A percentile compares a stretch with the other conserved stretches of the same genome.
Evolutionary conservation across 1,140 invertebrate species (phyloP).

Genomic region (Chironomus tepperi): DNA sequence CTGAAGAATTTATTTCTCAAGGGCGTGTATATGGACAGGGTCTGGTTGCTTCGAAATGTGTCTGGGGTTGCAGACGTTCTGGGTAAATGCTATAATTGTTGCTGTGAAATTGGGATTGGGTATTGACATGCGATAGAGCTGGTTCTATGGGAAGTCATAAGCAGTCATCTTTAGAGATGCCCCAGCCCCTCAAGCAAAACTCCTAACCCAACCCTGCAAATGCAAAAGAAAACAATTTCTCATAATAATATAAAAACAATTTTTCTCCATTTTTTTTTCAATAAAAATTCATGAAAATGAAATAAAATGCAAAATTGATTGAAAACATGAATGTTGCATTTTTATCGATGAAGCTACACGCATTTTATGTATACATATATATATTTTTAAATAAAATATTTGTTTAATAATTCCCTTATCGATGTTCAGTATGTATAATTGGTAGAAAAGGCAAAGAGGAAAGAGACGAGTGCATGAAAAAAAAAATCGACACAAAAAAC

Average conservation of each 20-base stretch:
- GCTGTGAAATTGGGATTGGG: too few relatives aligned
- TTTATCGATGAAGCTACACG: not conserved
- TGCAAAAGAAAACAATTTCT: not conserved
- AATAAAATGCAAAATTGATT: slow-evolving; percentile 14
- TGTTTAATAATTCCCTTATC: not conserved
- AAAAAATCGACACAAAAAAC: not conserved
- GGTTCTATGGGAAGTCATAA: too few relatives aligned
- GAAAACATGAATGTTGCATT: slow-evolving; percentile 8
- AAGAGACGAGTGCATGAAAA: not conserved
- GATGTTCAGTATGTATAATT: not conserved
- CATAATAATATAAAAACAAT: not conserved
- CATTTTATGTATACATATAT: not conserved
- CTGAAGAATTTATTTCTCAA: too few relatives aligned
- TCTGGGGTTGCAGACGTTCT: too few relatives aligned
- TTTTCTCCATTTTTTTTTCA: not conserved
- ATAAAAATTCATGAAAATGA: slow-evolving; percentile 4
- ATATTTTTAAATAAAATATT: not conserved
- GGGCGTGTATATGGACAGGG: too few relatives aligned
- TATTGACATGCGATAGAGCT: too few relatives aligned
- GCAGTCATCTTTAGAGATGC: too few relatives aligned
- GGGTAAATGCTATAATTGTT: too few relatives aligned
- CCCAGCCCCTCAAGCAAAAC: too few relatives aligned
- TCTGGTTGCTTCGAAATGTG: too few relatives aligned
- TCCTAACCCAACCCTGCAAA: too few relatives aligned
- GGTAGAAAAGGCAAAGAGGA: not conserved